Percentiles rank a stretch among this genome's conserved stretches.
phyloP scores from a whole-genome alignment of 2,888 invertebrate species.

The Leucania comma region DNA sequence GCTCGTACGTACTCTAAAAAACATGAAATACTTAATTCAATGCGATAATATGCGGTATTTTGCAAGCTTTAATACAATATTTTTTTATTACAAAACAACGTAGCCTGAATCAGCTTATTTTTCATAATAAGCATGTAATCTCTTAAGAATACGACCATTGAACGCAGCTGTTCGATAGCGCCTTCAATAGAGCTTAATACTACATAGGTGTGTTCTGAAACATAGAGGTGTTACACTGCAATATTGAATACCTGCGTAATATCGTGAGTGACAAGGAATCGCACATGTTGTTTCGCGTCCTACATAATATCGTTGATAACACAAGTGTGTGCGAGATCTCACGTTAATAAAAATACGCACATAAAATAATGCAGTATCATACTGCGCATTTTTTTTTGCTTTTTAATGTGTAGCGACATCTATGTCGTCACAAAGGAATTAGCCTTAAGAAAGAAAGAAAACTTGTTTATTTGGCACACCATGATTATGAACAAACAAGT shows the following conservation, averaged over 20 bases:
- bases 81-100: no score
- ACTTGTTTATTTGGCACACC: no score
- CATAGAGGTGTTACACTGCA: background rate
- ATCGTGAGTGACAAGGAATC: background rate
- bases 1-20: no score
- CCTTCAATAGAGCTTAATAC: background rate
- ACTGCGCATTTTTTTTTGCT: background rate
- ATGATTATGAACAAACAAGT: no score
- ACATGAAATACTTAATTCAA: no score
- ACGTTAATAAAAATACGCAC: background rate
- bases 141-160: background rate
- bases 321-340: background rate
- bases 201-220: background rate
- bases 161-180: background rate
- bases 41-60: no score
- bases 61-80: no score
- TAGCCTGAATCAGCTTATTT: no score
- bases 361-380: background rate
- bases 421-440: no score
- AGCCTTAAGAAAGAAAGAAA: no score
- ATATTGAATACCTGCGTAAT: slow-evolving; percentile 3
- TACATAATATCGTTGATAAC: slow-evolving; percentile 7
- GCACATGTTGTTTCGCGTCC: slow-evolving; percentile 27
- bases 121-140: background rate
- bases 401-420: no score